Conservation (phyloP, 2,113 vertebrate species). For the Colistium nudipinnis region DNA sequence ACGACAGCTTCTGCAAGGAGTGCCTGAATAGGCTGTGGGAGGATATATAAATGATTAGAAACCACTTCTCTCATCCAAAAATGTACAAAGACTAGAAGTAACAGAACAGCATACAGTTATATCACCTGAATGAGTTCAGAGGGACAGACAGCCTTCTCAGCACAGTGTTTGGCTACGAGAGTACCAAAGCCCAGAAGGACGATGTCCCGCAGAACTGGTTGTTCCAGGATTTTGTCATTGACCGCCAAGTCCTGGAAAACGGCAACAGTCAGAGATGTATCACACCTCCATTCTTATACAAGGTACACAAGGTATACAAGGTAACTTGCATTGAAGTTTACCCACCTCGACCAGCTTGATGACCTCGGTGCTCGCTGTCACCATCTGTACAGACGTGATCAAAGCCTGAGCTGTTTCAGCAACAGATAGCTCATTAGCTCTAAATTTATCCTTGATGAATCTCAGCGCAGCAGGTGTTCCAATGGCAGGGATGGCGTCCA, state of each 20-base stretch:
- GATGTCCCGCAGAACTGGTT: constrained; percentile 72
- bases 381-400: constrained; percentile 80
- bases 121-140: constrained; percentile 71
- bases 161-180: constrained; percentile 81
- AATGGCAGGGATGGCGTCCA: constrained; percentile 80
- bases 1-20: constrained; percentile 77
- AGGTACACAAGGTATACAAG: too few species aligned
- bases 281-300: fast-evolving
- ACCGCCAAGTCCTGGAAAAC: constrained; percentile 75
- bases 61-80: not conserved
- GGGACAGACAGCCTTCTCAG: constrained; percentile 54
- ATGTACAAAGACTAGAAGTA: not conserved
- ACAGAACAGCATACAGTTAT: not conserved
- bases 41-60: not conserved
- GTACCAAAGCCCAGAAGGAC: constrained; percentile 82
- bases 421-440: constrained; percentile 68
- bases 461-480: constrained; percentile 72
- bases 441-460: constrained; percentile 81
- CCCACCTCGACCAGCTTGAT: constrained; percentile 81
- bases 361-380: constrained; percentile 70
- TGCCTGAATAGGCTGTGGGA: constrained; percentile 82
- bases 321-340: constrained; percentile 3
- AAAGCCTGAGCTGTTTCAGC: constrained; percentile 76
- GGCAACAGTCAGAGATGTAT: not conserved
- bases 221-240: constrained; percentile 66